Evolutionary conservation across 2,113 vertebrate species (phyloP), one percentile per base, ranked within the genome.

Genomic region (Chlorocebus sabaeus): DNA sequence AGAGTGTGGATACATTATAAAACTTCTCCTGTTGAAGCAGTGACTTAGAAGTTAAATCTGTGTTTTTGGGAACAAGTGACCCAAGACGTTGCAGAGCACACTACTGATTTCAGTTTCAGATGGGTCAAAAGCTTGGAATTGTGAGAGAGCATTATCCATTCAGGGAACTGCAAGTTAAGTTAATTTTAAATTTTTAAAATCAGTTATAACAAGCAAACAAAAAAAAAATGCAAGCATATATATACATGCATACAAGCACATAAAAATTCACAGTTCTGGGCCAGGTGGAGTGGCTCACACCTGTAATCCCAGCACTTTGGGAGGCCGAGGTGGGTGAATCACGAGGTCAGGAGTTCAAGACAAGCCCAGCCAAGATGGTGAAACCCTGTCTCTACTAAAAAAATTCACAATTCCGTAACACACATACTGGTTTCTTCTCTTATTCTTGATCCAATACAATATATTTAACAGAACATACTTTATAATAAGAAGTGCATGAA

Each of bases 401-500:
- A 55, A 55, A 55, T 14, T 50, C 13, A 50, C 48, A 14, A 68
- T 25, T 25, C 67, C 30, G 7, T 32, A 86, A 72, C 27, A 55
- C 32, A 70, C 3, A 61, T 25, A 27, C 59, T 38, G 6, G 3
- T 80, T 38, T 84, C 14, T 68, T 70, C 68, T 93, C 35, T 52
- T 72, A 18, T 50, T 89, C 48, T 86, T 43, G 25, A 90, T 94
- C 50, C 35, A 80, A 0, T 40, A 32, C 16, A 75, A 5, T 78
- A 90, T 67, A 80, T 96, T 92, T 96, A 90, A n/a, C 18, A 88
- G 84, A 94, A 93, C 64, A n/a, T 94, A 59, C 61, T 85, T 90
- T 95, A 11, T 96, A 89, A 76, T 76, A 93, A 98, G 97, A 83
- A 70, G 79, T 80, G 10, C 52, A 55, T 32, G 86, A 43, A 95